A percentile compares a stretch with the other conserved stretches of the same genome.
These are phyloP conservation scores for Julus scanicus DNA, from an alignment of 2,888 invertebrate species.

Conservation along the genomic window DNA sequence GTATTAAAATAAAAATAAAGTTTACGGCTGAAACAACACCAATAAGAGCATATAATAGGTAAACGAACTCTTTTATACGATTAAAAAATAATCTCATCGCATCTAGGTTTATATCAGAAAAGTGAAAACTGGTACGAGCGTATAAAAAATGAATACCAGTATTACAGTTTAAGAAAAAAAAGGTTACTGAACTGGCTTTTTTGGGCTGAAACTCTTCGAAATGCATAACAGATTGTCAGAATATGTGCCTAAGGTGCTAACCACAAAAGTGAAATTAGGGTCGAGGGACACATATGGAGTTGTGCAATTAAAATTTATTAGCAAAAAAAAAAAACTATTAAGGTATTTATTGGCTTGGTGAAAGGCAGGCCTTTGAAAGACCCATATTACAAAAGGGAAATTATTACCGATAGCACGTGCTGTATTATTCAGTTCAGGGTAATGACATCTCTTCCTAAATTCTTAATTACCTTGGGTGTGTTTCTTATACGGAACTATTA, in stretches of 20 bases:
- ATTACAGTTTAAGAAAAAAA: background rate
- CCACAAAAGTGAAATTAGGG: constrained; percentile 36
- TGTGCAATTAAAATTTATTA: constrained; percentile 9
- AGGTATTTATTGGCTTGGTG: constrained; percentile 18
- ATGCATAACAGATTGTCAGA: background rate
- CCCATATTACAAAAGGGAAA: background rate
- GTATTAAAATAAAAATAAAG: background rate
- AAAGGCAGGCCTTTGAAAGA: constrained; percentile 5
- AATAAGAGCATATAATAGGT: constrained; percentile 8
- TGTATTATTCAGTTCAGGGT: background rate
- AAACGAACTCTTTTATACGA: constrained; percentile 5
- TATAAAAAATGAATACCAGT: background rate
- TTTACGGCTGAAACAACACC: constrained; percentile 17
- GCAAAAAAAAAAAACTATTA: background rate
- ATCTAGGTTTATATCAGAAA: constrained; percentile 7
- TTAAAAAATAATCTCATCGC: background rate
- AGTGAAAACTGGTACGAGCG: constrained; percentile 6
- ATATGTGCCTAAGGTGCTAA: background rate
- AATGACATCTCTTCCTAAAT: background rate
- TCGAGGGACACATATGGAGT: constrained; percentile 34
- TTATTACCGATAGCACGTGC: background rate
- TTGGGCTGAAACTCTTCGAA: constrained; percentile 3
- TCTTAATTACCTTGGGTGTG: constrained; percentile 16
- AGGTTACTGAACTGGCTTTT: constrained; percentile 42
- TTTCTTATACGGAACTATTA: constrained; percentile 15